Percentiles rank a stretch among this genome's conserved stretches.
phyloP scores from a whole-genome alignment of 2,113 vertebrate genomes.

The Hoplias malabaricus region DNA sequence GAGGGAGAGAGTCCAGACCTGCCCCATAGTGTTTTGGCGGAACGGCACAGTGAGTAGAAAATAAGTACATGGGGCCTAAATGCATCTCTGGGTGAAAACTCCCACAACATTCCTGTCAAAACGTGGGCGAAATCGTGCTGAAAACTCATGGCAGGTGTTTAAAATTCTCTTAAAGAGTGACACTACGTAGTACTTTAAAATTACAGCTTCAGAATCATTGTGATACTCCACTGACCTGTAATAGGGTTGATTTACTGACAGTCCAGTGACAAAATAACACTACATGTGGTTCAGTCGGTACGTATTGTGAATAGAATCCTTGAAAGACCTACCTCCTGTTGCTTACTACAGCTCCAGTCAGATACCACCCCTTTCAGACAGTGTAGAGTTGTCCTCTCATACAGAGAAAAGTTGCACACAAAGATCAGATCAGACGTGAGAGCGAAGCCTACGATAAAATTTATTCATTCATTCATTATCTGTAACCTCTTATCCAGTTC shows the following conservation, averaged over 20 bases:
- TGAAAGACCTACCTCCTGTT: background rate
- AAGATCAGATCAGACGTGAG: too few relatives aligned
- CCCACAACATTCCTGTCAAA: too few relatives aligned
- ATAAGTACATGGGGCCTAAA: background rate
- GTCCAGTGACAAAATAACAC: background rate
- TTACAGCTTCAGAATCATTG: background rate
- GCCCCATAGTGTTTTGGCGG: background rate
- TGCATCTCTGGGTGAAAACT: background rate
- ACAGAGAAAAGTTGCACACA: too few relatives aligned
- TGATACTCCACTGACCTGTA: background rate
- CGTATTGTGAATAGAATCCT: background rate
- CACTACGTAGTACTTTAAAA: too few relatives aligned
- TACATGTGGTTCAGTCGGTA: background rate
- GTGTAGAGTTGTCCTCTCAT: too few relatives aligned
- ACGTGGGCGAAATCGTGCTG: too few relatives aligned
- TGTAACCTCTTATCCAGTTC: too few relatives aligned
- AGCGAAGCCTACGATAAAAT: too few relatives aligned
- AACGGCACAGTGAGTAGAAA: conserved; percentile 21
- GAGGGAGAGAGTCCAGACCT: conserved; percentile 21
- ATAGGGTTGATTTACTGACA: background rate
- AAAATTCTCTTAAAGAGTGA: background rate
- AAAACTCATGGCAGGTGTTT: too few relatives aligned
- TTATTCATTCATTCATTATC: too few relatives aligned
- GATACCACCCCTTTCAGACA: too few relatives aligned
- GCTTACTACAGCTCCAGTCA: background rate